Evolutionary conservation across 2,113 vertebrate species (phyloP), one percentile per base, ranked within the genome.

Genomic region (Lepidothrix coronata): DNA sequence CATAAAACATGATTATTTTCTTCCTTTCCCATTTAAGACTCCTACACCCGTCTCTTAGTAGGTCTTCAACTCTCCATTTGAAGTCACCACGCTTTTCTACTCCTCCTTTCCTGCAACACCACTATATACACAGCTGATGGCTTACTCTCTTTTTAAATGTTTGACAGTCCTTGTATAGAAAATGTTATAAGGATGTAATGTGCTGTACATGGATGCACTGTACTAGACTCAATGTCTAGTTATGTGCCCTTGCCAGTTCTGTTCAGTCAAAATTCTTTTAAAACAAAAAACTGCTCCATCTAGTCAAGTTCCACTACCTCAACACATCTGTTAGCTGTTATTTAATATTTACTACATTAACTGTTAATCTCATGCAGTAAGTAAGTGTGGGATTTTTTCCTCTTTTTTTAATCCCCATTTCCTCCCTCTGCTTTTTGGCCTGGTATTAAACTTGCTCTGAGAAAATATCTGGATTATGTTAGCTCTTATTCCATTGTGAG

Each of bases 171-270:
- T 27, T 89, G 71, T 63, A 94, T 19, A 92, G 75, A 75, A 92
- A 86, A 92, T 0, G 12, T 72, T 89, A 62, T 77, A 91, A 93
- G 71, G 65, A 88, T 78, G 80, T 91, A 95, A 97, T 79, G 52
- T 1, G 2, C 80, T 90, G 75, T 93, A 97, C 96, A 94, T 95
- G 89, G 91, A 92, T 76, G 67, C 59, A 81, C 72, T 76, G 71
- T 97, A n/a, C n/a, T n/a, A n/a, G 95, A 97, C 92, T 97, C 95
- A 96, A 3, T 91, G 97, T 96, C 96, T 96, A 95, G 93, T 88
- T 97, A 96, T 94, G 96, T 51, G 91, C 94, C 75, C 94, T 91
- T 30, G 3, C 88, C 81, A 91, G 88, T 44, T 94, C 92, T 49
- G 65, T 63, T 89, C 68, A 83, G 74, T 78, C 80, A 91, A 84